Evolutionary conservation across 2,113 vertebrate species (phyloP).

Genomic region (Grammomys dolichurus): DNA sequence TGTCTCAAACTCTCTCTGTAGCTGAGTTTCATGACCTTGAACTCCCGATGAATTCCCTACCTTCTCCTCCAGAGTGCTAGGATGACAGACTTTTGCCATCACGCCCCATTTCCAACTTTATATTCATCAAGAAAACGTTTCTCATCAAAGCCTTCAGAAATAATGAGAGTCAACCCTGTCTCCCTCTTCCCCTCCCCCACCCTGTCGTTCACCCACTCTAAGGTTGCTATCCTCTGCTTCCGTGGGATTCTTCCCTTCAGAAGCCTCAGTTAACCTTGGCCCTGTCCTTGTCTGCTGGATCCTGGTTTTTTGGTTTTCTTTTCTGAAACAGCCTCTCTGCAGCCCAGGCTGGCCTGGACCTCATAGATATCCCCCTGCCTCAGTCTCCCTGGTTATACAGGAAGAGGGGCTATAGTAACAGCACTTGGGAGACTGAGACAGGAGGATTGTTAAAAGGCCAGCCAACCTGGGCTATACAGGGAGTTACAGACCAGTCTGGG

Average conservation of each 20-base stretch:
- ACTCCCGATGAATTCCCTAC: background rate
- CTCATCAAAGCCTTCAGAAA: slow-evolving; percentile 9
- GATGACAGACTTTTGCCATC: background rate
- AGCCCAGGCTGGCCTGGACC: background rate
- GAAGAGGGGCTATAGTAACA: background rate
- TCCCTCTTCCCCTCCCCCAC: background rate
- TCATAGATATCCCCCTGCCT: background rate
- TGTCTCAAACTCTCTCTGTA: background rate
- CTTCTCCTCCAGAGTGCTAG: background rate
- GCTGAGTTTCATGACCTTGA: background rate
- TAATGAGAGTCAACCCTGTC: background rate
- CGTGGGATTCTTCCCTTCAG: background rate
- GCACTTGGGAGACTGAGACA: background rate
- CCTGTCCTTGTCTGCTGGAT: background rate
- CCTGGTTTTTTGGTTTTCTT: background rate
- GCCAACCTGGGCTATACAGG: background rate
- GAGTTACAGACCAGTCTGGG: background rate
- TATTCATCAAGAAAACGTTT: slow-evolving; percentile 26
- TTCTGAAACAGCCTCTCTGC: background rate
- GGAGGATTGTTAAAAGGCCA: background rate
- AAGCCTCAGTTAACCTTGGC: background rate
- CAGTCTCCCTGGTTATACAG: background rate
- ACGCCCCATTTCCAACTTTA: background rate
- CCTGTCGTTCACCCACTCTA: background rate
- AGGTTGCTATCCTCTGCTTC: slow-evolving; percentile 1